Percentiles rank a stretch among this genome's conserved stretches.
phyloP scores from a whole-genome alignment of 2,113 vertebrate species.

The Tragelaphus scriptus region DNA sequence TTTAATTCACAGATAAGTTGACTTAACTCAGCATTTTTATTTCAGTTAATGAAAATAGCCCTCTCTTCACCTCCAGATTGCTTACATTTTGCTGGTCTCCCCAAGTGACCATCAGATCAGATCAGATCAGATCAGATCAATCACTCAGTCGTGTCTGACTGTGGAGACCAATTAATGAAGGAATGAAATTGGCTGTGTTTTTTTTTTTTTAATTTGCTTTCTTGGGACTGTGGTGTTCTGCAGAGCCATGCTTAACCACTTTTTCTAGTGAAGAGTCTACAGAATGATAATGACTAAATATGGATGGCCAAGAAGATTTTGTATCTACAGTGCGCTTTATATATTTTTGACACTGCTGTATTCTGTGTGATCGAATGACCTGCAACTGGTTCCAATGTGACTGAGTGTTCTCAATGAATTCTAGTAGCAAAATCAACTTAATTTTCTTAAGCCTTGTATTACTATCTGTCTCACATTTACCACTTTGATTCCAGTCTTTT shows the following conservation, averaged over 20 bases:
- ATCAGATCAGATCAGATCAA: no score
- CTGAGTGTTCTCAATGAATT: constrained; percentile 51
- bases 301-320: constrained; percentile 68
- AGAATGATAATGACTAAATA: constrained; percentile 52
- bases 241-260: constrained; percentile 67
- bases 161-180: constrained; percentile 67
- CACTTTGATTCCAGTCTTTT: constrained; percentile 67
- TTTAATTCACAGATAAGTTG: constrained; percentile 59
- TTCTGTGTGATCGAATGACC: constrained; percentile 61
- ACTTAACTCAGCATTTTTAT: constrained; percentile 52
- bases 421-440: constrained; percentile 52
- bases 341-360: constrained; percentile 68
- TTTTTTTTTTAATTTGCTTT: constrained; percentile 30
- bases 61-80: constrained; percentile 64
- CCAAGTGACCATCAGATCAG: constrained; percentile 46
- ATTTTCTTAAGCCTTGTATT: constrained; percentile 59
- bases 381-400: constrained; percentile 67
- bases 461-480: constrained; percentile 57
- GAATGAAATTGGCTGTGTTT: constrained; percentile 52
- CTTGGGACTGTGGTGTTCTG: constrained; percentile 61
- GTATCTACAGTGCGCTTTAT: constrained; percentile 60
- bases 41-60: constrained; percentile 54
- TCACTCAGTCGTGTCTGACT: no score
- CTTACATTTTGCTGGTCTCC: constrained; percentile 69
- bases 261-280: constrained; percentile 68